Percentiles rank a stretch among this genome's conserved stretches.
Conservation (phyloP, 1,140 invertebrate genomes). For the Palaemon carinicauda region DNA sequence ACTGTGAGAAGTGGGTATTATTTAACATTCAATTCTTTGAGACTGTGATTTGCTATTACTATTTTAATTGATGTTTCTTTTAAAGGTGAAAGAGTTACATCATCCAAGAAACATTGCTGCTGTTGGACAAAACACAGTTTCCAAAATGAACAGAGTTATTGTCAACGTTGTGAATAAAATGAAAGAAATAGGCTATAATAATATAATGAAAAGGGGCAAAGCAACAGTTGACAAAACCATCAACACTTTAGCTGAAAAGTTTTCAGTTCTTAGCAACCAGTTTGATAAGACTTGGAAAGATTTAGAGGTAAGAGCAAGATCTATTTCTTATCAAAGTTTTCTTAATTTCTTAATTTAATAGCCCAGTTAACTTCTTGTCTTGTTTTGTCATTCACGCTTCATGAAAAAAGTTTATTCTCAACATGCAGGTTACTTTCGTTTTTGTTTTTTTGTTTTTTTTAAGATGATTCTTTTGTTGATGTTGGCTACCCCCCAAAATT, state of each 20-base stretch:
- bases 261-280: constrained; percentile 39
- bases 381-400: too few species aligned
- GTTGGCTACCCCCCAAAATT: too few species aligned
- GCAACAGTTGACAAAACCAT: constrained; percentile 45
- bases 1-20: too few species aligned
- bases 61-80: not conserved
- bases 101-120: constrained; percentile 22
- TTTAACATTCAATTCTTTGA: too few species aligned
- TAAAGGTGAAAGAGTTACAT: constrained; percentile 44
- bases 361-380: too few species aligned
- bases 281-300: constrained; percentile 57
- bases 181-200: constrained; percentile 49
- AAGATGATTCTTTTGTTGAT: too few species aligned
- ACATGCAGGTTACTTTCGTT: too few species aligned
- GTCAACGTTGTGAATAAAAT: constrained; percentile 55
- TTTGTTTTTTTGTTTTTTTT: too few species aligned
- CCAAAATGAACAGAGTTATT: constrained; percentile 55
- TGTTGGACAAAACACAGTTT: constrained; percentile 38
- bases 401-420: too few species aligned
- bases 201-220: constrained; percentile 49
- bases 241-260: constrained; percentile 26
- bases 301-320: constrained; percentile 40
- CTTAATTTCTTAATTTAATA: too few species aligned
- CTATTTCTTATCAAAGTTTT: too few species aligned
- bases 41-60: too few species aligned